Base-by-base conservation (phyloP, 2,888 invertebrate species). In the Caenorhabditis becei region DNA sequence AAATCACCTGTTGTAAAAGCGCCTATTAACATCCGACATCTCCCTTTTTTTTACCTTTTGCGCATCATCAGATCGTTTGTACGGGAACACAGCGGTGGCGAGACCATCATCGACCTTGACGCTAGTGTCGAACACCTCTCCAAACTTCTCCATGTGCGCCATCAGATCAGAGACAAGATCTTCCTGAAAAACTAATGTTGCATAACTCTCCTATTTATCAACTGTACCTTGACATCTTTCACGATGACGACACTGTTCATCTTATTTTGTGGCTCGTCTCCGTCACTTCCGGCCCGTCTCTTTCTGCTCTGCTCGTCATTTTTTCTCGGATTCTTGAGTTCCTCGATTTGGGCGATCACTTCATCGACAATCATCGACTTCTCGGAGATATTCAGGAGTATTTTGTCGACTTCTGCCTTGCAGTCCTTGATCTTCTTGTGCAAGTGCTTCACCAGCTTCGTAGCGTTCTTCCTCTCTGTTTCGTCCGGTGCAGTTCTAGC, bases 371-470 rank as follows among this genome's bases (percentile, higher is more conserved):
- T 2, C 65, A 71, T 54, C 14, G 80, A 70, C 47, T 80, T 75
- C 18, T 80, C 71, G 0, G 80, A 80, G 1, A 80, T 80, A 47
- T 72, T 65, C 35, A 80, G n/a, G 26, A 80, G 35, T 14, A 70
- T 65, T 4, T 28, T 44, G 24, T 85, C 80, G 5, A 87, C 93
- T 0, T 94, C 94, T 63, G 95, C 94, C 89, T 96, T 95, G 7
- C 94, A 94, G 24, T 86, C 89, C 16, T 87, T 88, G 82, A 92
- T 92, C 93, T 94, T 94, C 65, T 94, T 94, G 90, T 96, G 96
- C 32, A 96, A 93, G 82, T 95, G 94, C 86, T 95, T 94, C 77
- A 97, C 94, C 26, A 97, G 93, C 66, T 80, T 80, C 23, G 79
- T 74, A 4, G 79, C 63, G 18, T 78, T 83, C 41, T 83, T 83